Conservation (phyloP, 2,888 invertebrate species). For the Drosophila colorata region DNA sequence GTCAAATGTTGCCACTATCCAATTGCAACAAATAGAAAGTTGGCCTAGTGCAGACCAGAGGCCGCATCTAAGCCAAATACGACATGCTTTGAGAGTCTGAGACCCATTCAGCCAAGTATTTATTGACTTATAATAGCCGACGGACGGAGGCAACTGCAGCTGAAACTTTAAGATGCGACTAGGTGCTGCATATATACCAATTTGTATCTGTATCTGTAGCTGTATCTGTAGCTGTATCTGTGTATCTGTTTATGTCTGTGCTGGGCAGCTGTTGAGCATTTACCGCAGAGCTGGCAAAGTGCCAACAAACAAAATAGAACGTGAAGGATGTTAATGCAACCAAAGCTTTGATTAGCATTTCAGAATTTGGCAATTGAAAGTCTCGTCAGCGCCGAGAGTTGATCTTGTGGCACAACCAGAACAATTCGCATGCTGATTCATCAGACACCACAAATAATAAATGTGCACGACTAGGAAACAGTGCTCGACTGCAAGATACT, state of each 20-base stretch:
- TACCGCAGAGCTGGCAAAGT: slow-evolving; percentile 14
- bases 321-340: slow-evolving; percentile 18
- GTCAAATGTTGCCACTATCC: no score
- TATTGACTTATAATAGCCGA: slow-evolving; percentile 38
- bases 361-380: slow-evolving; percentile 34
- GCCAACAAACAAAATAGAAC: slow-evolving; percentile 18
- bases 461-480: not conserved
- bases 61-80: slow-evolving; percentile 6
- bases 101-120: slow-evolving; percentile 17
- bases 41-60: slow-evolving; percentile 9
- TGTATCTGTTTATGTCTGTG: no score
- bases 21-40: slow-evolving; percentile 40
- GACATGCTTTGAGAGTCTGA: slow-evolving; percentile 1
- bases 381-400: slow-evolving; percentile 9
- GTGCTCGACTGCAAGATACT: not conserved
- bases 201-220: not conserved
- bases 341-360: slow-evolving; percentile 52
- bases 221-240: not conserved
- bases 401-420: slow-evolving; percentile 24
- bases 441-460: slow-evolving; percentile 5
- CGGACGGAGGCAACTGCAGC: slow-evolving; percentile 6
- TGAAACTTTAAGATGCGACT: not conserved
- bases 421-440: slow-evolving; percentile 38
- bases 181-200: slow-evolving; percentile 4
- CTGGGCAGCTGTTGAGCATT: not conserved